Base-by-base conservation (phyloP, 2,888 invertebrate genomes). In the Azorinus chamasolen region DNA sequence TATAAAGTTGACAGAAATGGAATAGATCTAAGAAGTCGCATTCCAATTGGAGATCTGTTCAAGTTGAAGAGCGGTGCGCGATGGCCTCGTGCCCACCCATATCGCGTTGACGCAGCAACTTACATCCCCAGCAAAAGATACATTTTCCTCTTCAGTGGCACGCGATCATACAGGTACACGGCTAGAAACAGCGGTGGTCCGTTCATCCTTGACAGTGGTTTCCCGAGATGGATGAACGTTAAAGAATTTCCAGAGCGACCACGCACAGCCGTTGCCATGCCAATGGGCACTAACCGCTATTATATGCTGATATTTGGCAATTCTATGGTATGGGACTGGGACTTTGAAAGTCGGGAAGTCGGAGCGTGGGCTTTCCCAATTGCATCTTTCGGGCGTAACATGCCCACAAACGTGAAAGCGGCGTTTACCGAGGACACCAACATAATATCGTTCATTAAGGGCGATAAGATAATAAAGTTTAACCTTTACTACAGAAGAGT, bases 261-360 rank as follows among this genome's bases (percentile, higher is more conserved):
- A 0, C 50, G 76, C 1, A 76, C 76, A 12, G 76, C 80, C 22
- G 63, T 76, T 43, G 76, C 72, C 14, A 68, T 80, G 69, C 70
- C 62, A 3, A 76, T 69, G 25, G 20, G 55, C 1, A 45, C 45
- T 20, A 48, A 62, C 18, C n/a, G 39, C 8, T 72, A 80, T 43
- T 76, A 80, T 48, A 72, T 73, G 75, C 51, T 76, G 10, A 69
- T 80, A n/a, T 76, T 73, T 48, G 76, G 80, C 2, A 64, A 48
- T 14, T 76, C 72, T 1, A 80, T 80, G 80, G 69, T 76, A 1
- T 80, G 80, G 80, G 62, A 72, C 41, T 80, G 80, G 80, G 65
- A 80, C 41, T 57, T 76, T n/a, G 22, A 58, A 22, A 76, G 16
- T 6, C 57, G 72, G n/a, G 58, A 69, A 16, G 80, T 80, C 18